Evolutionary conservation across 2,113 vertebrate species (phyloP).

Genomic region (Mirounga angustirostris): DNA sequence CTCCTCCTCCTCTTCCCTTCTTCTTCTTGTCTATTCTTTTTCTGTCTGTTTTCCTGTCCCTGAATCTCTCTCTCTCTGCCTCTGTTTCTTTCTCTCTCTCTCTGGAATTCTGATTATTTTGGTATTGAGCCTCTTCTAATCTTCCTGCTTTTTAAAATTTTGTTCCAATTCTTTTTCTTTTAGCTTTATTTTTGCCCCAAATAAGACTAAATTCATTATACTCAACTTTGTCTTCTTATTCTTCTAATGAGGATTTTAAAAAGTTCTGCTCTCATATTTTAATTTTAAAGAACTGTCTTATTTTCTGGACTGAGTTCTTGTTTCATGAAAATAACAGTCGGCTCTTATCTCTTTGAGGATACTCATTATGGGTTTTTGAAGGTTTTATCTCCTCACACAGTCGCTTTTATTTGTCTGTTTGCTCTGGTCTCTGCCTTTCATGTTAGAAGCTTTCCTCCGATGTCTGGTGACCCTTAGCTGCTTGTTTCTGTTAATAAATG

Average conservation of each 20-base stretch:
- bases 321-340: not conserved
- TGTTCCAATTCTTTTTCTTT: not conserved
- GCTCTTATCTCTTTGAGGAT: not conserved
- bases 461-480: not conserved
- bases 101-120: not conserved
- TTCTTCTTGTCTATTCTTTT: not conserved
- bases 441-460: not conserved
- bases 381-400: not conserved
- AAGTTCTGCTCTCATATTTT: not conserved
- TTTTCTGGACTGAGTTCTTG: not conserved
- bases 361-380: not conserved
- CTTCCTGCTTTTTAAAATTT: not conserved
- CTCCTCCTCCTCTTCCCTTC: not conserved
- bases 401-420: conserved; percentile 10
- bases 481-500: not conserved
- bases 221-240: not conserved
- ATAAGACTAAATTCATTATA: not conserved
- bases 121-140: not conserved
- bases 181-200: not conserved
- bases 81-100: not conserved
- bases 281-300: not conserved
- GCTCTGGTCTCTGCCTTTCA: not conserved
- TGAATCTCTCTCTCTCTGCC: not conserved
- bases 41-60: not conserved
- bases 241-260: not conserved